Conservation (phyloP, 2,113 vertebrate genomes). For the Tamias sibiricus region DNA sequence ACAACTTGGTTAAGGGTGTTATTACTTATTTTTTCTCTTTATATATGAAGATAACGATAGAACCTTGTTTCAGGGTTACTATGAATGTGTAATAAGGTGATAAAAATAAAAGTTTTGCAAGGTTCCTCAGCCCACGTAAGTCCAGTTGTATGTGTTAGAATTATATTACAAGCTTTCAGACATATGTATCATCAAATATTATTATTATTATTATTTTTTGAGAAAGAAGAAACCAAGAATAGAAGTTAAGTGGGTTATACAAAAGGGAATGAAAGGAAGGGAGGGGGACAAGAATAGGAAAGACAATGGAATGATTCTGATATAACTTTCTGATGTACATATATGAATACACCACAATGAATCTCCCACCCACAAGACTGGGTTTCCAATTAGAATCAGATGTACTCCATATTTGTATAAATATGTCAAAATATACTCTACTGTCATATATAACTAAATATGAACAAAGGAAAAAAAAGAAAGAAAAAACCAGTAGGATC, state of each 20-base stretch:
- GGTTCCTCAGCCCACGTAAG: background rate
- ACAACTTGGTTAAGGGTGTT: background rate
- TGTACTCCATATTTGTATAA: no score
- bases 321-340: no score
- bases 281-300: no score
- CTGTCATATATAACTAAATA: no score
- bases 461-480: no score
- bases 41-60: background rate
- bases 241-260: no score
- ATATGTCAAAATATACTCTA: no score
- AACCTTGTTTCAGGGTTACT: background rate
- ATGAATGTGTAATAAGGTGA: background rate
- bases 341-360: no score
- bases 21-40: background rate
- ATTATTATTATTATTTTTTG: background rate
- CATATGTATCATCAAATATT: background rate
- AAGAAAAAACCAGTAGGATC: background rate
- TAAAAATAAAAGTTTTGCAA: background rate
- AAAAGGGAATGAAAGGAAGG: no score
- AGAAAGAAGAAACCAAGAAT: background rate
- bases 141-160: background rate
- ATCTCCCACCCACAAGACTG: no score
- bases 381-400: no score
- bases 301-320: no score
- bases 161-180: background rate